phyloP scores from a whole-genome alignment of 2,888 invertebrate genomes.

The Leptinotarsa peninsularis region DNA sequence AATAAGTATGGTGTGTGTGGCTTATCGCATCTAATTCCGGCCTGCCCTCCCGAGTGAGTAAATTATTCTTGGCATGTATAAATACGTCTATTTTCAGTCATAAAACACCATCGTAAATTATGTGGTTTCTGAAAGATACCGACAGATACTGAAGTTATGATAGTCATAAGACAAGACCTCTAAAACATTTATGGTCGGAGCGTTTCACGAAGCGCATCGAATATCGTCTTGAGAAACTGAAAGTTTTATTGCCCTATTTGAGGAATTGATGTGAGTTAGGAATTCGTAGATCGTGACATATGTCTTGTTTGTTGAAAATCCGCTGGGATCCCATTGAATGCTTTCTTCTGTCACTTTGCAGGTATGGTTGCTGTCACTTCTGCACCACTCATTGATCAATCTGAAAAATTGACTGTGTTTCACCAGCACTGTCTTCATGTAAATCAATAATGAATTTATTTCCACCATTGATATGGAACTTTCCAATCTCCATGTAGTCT shows the following conservation, averaged over 20 bases:
- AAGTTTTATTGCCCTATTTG: slow-evolving; percentile 15
- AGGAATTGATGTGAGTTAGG: slow-evolving; percentile 9
- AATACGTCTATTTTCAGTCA: slow-evolving; percentile 52
- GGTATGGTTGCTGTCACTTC: too few species aligned
- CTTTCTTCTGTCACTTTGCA: neutral
- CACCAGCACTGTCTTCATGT: too few species aligned
- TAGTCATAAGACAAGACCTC: slow-evolving; percentile 36
- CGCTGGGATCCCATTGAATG: neutral
- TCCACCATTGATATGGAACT: too few species aligned
- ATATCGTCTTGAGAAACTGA: slow-evolving; percentile 13
- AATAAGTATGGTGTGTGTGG: slow-evolving; percentile 44
- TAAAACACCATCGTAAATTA: slow-evolving; percentile 57
- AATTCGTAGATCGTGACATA: neutral
- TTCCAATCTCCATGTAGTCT: too few species aligned
- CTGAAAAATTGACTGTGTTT: too few species aligned
- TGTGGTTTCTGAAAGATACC: slow-evolving; percentile 53
- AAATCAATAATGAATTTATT: too few species aligned
- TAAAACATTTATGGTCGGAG: slow-evolving; percentile 40
- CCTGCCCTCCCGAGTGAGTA: slow-evolving; percentile 54
- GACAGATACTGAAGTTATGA: slow-evolving; percentile 49
- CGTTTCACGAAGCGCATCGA: slow-evolving; percentile 27
- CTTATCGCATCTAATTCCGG: slow-evolving; percentile 62
- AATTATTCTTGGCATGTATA: slow-evolving; percentile 56
- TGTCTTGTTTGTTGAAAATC: slow-evolving; percentile 8
- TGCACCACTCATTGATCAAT: too few species aligned